A percentile compares a stretch with the other conserved stretches of the same genome.
phyloP scores from a whole-genome alignment of 2,113 vertebrate genomes.

The Channa argus region DNA sequence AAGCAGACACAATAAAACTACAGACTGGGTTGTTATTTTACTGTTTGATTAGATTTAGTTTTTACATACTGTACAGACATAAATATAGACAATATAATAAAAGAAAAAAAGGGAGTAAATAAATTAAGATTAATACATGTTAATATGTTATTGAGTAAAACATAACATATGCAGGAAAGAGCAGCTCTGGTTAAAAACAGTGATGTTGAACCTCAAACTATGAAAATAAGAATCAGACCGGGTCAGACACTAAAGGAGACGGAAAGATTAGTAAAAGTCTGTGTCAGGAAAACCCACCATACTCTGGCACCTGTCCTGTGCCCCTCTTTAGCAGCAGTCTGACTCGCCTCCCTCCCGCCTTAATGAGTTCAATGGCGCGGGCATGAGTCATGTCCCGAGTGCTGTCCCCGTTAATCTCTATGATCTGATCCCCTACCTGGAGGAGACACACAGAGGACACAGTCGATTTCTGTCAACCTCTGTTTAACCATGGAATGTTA shows the following conservation, averaged over 20 bases:
- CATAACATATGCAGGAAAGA: constrained; percentile 12
- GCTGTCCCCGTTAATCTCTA: constrained; percentile 99
- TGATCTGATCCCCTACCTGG: constrained; percentile 99
- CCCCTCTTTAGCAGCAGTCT: constrained; percentile 95
- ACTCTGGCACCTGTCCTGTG: constrained; percentile 97
- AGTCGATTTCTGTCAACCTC: constrained; percentile 36
- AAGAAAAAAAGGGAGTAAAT: constrained; percentile 23
- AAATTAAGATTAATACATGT: constrained; percentile 54
- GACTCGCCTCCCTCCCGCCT: constrained; percentile 94
- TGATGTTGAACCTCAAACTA: constrained; percentile 24
- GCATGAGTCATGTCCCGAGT: constrained; percentile 98
- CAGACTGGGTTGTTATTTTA: constrained; percentile 33
- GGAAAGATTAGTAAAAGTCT: constrained; percentile 7
- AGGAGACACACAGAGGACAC: constrained; percentile 35
- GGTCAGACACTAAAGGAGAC: neutral
- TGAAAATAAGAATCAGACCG: constrained; percentile 13
- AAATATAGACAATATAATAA: constrained; percentile 17
- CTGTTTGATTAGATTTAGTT: constrained; percentile 6
- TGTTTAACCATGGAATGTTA: constrained; percentile 23
- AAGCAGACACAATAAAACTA: constrained; percentile 83
- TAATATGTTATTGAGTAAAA: constrained; percentile 49
- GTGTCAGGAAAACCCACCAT: constrained; percentile 88
- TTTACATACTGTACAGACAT: constrained; percentile 12
- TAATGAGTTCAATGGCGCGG: constrained; percentile 98
- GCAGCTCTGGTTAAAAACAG: constrained; percentile 31